A percentile compares a stretch with the other conserved stretches of the same genome.
Evolutionary conservation across 92 coral and sea anemone genomes (phyloP).

Genomic region (Porites divaricata): DNA sequence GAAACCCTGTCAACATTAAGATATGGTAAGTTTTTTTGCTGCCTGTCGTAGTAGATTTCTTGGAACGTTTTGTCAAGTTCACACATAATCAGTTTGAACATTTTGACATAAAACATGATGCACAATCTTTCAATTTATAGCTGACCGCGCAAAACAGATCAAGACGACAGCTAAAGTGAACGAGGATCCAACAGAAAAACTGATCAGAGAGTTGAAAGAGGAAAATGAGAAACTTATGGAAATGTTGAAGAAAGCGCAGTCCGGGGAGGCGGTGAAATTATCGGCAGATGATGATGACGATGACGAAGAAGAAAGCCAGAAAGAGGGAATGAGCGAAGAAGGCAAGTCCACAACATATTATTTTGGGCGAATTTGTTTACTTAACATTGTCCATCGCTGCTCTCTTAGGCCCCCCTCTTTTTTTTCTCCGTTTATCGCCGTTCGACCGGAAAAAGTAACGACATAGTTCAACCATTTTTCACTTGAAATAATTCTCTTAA

Average conservation of each 20-base stretch:
- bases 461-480: too few species aligned
- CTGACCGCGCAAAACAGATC: constrained; percentile 99
- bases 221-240: constrained; percentile 87
- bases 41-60: background rate
- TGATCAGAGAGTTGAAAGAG: constrained; percentile 91
- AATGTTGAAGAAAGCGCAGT: constrained; percentile 89
- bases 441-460: too few species aligned
- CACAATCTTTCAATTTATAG: constrained; percentile 32
- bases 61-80: background rate
- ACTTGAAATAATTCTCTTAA: too few species aligned
- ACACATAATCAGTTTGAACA: too few species aligned
- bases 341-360: constrained; percentile 34
- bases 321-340: constrained; percentile 78
- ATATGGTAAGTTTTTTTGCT: constrained; percentile 74
- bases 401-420: too few species aligned
- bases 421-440: too few species aligned
- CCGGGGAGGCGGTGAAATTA: constrained; percentile 76
- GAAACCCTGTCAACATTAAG: constrained; percentile 93
- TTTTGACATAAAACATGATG: too few species aligned
- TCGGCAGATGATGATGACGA: constrained; percentile 84
- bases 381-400: too few species aligned
- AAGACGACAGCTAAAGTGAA: constrained; percentile 90
- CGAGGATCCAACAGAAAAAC: constrained; percentile 95
- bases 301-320: constrained; percentile 73
- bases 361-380: too few species aligned